Evolutionary conservation across 1,140 invertebrate species (phyloP), one percentile per base, ranked within the genome.

Genomic region (Doryteuthis pealeii): DNA sequence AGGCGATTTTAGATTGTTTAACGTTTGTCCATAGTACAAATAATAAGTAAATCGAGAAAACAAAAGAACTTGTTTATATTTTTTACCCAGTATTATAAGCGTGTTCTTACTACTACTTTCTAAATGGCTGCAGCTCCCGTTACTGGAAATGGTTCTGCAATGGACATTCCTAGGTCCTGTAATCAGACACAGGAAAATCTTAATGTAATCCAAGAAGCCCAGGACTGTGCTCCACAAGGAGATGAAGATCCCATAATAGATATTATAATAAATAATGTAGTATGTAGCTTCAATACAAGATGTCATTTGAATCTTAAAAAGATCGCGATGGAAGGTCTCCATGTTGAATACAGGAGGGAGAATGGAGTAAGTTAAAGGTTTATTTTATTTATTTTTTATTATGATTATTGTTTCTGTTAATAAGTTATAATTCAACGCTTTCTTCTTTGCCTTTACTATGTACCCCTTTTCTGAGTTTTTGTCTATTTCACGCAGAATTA

Each of bases 231-330:
- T 28, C 14, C 33, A 45, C 45, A 70, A 31, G 40, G 45, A n/a
- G 72, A 72, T 5, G 76, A 76, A 5, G 45, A 73, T 10, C 79
- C 80, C 31, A 76, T 74, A 33, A 78, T 85, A 71, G 95, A 97
- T 87, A 97, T 99, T 84, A 92, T 95, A 83, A 97, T 99, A 87
- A 98, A 96, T 89, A 99, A 99, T 92, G 97, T 99, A 81, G 96
- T 99, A 77, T 98, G 96, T 88, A 97, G 94, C 89, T 99, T 99
- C 90, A 96, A 93, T 90, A 95, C 99, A 72, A 91, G 95, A 83
- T 99, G 97, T 89, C 97, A 99, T 90, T 90, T 99, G 78, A 98
- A 99, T 91, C 90, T 99, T 79, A 92, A 95, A 85, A 93, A 95
- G 85, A 97, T 99, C 80, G 98, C 98, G 66, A 90, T 95, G 79